Evolutionary conservation across 2,113 vertebrate genomes (phyloP).

Genomic region (Bothrops jararaca): DNA sequence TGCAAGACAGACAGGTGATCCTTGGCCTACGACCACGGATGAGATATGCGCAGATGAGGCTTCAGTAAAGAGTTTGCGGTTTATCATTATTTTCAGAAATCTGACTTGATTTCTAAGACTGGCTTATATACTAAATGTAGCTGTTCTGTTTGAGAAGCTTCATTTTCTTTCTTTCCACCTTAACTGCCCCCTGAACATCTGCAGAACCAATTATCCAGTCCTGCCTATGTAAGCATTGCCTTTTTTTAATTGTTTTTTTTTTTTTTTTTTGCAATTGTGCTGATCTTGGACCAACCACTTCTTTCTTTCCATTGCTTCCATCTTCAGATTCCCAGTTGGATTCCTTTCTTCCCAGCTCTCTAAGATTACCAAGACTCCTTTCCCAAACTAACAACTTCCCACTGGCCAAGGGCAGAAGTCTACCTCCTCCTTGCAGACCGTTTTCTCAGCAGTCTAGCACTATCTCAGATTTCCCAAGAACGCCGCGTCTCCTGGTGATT

Average conservation of each 20-base stretch:
- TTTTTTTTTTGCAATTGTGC: slow-evolving; percentile 8
- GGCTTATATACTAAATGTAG: not conserved
- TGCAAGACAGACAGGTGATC: slow-evolving; percentile 29
- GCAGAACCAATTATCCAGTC: slow-evolving; percentile 7
- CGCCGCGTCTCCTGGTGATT: too few species aligned
- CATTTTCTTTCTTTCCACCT: slow-evolving; percentile 1
- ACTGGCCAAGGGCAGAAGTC: not conserved
- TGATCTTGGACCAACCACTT: slow-evolving; percentile 20
- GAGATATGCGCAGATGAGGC: not conserved
- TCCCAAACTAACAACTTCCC: not conserved
- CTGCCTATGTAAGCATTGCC: slow-evolving; percentile 22
- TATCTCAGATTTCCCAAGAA: not conserved
- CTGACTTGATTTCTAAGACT: not conserved
- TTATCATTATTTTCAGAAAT: not conserved
- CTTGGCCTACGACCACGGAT: too few species aligned
- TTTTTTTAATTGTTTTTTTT: not conserved
- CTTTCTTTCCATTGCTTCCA: slow-evolving; percentile 19
- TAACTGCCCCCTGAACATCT: slow-evolving; percentile 18
- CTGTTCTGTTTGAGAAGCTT: not conserved
- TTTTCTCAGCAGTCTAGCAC: not conserved
- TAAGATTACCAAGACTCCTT: not conserved
- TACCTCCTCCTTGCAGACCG: not conserved
- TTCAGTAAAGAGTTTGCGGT: not conserved
- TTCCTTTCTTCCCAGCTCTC: not conserved
- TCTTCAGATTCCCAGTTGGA: not conserved